Conservation (phyloP, 1,140 invertebrate genomes). For the Tetramorium parvispinum region DNA sequence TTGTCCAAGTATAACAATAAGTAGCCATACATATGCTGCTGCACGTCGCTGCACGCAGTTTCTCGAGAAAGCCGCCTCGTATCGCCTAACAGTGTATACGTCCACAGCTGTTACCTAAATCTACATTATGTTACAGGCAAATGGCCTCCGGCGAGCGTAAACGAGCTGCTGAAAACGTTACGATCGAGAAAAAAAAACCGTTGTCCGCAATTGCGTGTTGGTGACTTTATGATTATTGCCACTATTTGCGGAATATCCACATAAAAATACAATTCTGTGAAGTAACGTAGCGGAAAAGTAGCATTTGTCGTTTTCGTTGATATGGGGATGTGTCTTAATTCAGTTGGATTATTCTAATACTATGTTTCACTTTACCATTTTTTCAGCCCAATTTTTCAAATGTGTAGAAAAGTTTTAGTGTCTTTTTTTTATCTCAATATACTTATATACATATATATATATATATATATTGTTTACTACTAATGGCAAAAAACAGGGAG, state of each 20-base stretch:
- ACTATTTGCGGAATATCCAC: conserved; percentile 27
- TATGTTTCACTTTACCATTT: not conserved
- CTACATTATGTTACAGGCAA: conserved; percentile 40
- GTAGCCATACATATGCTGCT: conserved; percentile 48
- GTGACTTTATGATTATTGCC: conserved; percentile 55
- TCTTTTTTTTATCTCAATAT: not conserved
- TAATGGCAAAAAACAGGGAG: too few relatives aligned
- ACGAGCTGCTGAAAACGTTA: conserved; percentile 52
- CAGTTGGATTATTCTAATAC: not conserved
- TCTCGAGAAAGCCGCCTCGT: conserved; percentile 40
- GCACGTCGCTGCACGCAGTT: conserved; percentile 41
- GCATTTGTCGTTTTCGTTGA: conserved; percentile 15
- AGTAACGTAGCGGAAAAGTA: not conserved
- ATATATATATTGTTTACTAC: too few relatives aligned
- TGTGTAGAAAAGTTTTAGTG: not conserved
- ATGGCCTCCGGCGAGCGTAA: conserved; percentile 29
- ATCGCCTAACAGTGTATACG: conserved; percentile 34
- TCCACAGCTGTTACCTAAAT: conserved; percentile 58
- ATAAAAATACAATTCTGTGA: conserved; percentile 25
- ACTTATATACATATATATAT: not conserved
- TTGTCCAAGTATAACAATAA: conserved; percentile 16
- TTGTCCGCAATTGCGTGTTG: conserved; percentile 29
- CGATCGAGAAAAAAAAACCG: conserved; percentile 7
- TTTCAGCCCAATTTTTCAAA: not conserved
- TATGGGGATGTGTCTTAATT: not conserved